A percentile compares a stretch with the other conserved stretches of the same genome.
Evolutionary conservation across 2,888 invertebrate genomes (phyloP).

Genomic region (Periphyllus acericola): DNA sequence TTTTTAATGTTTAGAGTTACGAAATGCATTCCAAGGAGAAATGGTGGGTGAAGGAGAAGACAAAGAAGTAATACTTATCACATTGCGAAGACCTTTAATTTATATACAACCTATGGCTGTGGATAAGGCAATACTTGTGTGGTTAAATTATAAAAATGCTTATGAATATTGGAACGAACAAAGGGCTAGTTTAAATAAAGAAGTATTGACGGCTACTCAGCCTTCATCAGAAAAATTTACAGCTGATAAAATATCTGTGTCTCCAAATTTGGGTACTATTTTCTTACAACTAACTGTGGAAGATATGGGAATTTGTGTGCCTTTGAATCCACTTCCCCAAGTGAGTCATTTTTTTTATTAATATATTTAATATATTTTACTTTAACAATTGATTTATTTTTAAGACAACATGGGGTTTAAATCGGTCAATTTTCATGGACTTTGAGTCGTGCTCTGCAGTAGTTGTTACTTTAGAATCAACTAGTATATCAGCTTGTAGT

Average conservation of each 20-base stretch:
- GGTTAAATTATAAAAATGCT: constrained; percentile 99
- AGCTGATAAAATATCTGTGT: constrained; percentile 77
- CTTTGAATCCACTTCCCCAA: constrained; percentile 83
- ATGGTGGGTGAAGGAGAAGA: constrained; percentile 77
- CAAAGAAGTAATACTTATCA: constrained; percentile 89
- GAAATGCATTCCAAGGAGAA: constrained; percentile 90
- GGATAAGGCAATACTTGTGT: constrained; percentile 97
- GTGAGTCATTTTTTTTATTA: constrained; percentile 66
- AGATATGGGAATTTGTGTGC: constrained; percentile 96
- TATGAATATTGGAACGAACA: constrained; percentile 99
- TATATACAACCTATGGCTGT: constrained; percentile 97
- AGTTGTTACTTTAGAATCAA: constrained; percentile 94
- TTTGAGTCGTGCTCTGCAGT: constrained; percentile 88
- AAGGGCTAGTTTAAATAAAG: constrained; percentile 87
- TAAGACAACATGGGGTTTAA: constrained; percentile 74
- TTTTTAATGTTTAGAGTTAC: constrained; percentile 69
- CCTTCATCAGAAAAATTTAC: constrained; percentile 80
- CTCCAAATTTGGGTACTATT: constrained; percentile 77
- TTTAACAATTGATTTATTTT: constrained; percentile 1
- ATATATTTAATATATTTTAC: not conserved
- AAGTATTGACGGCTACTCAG: constrained; percentile 81
- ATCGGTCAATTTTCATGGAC: constrained; percentile 75
- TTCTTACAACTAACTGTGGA: constrained; percentile 94
- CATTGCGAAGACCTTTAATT: constrained; percentile 90
- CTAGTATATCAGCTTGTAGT: constrained; percentile 95